These are phyloP conservation scores for Chlorops oryzae DNA, from an alignment of 1,140 invertebrate genomes.

Conservation along the genomic window DNA sequence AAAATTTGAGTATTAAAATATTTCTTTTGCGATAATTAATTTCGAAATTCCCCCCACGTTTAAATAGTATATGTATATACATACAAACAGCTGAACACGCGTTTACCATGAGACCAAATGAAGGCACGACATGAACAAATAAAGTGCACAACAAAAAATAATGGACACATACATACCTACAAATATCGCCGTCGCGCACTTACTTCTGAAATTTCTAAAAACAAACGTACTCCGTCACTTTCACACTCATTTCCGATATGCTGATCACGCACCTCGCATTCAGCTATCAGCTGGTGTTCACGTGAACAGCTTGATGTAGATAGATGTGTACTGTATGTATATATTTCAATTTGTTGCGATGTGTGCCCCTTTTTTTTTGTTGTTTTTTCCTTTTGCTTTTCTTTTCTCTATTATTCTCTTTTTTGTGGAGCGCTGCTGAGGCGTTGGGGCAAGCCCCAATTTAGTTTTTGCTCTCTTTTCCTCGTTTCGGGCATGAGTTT, in stretches of 20 bases:
- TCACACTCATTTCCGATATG: slow-evolving; percentile 23
- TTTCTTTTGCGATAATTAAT: too few relatives aligned
- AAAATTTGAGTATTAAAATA: too few relatives aligned
- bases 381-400: background rate
- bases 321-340: slow-evolving; percentile 6
- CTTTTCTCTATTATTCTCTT: background rate
- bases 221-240: slow-evolving; percentile 40
- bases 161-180: too few relatives aligned
- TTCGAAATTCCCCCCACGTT: too few relatives aligned
- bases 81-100: too few relatives aligned
- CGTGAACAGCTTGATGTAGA: slow-evolving; percentile 44
- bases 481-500: slow-evolving; percentile 3
- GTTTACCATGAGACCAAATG: too few relatives aligned
- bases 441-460: too few relatives aligned
- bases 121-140: too few relatives aligned
- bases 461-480: slow-evolving; percentile 7
- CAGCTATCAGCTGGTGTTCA: slow-evolving; percentile 41
- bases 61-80: too few relatives aligned
- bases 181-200: too few relatives aligned
- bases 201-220: slow-evolving; percentile 44
- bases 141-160: too few relatives aligned
- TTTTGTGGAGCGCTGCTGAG: too few relatives aligned
- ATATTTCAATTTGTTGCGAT: slow-evolving; percentile 2
- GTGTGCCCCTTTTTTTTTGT: background rate
- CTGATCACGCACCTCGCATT: slow-evolving; percentile 44